Evolutionary conservation across 1,140 invertebrate genomes (phyloP), one percentile per base, ranked within the genome.

Genomic region (Phortica variegata): DNA sequence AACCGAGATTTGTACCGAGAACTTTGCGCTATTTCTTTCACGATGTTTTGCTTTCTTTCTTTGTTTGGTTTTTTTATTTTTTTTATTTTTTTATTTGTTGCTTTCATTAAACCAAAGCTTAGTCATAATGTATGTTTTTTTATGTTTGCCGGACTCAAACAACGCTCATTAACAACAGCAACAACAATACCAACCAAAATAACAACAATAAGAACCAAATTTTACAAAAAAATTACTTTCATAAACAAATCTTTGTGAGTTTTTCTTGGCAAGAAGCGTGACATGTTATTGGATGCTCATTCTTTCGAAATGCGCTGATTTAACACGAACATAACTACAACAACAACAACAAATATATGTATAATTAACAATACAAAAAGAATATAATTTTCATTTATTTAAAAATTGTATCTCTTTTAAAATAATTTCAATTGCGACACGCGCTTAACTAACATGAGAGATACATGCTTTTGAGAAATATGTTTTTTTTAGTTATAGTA

Each of bases 401-500:
- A 37, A 45, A 29, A 43, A 13, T 9, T 43, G n/a, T n/a, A n/a
- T n/a, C n/a, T n/a, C n/a, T n/a, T 40, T 49, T 41, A 48, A 54
- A 54, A 49, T 48, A 48, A 47, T 47, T 43, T 52, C 38, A 39
- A 56, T 47, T 47, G 54, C 50, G 52, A 41, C 54, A 26, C 54
- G 50, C 23, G n/a, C n/a, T n/a, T n/a, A n/a, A n/a, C n/a, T n/a
- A n/a, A n/a, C n/a, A n/a, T n/a, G n/a, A n/a, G n/a, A n/a, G n/a
- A n/a, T n/a, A n/a, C n/a, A n/a, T n/a, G n/a, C n/a, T n/a, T n/a
- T n/a, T n/a, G n/a, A n/a, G n/a, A n/a, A n/a, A n/a, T 44, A 42
- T 56, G 49, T 51, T 41, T 54, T 44, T 51, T 50, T 65, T 66
- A 66, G 52, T 65, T 61, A 58, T 56, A 62, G 65, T 65, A 60